A percentile compares a stretch with the other conserved stretches of the same genome.
Evolutionary conservation across 2,888 invertebrate genomes (phyloP).

Genomic region (Bibio marci): DNA sequence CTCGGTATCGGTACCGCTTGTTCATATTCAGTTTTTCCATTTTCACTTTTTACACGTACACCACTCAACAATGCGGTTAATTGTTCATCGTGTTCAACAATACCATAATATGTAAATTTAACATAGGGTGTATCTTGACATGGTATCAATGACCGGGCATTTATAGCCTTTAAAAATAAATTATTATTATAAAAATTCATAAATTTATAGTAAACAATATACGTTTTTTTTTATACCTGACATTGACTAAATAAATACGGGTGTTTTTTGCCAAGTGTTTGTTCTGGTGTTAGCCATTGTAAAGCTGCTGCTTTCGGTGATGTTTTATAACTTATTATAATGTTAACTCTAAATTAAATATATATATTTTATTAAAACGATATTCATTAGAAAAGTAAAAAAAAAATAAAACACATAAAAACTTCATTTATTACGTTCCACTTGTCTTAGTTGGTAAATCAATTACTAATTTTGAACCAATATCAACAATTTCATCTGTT

Average conservation of each 20-base stretch:
- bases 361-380: conserved; percentile 3
- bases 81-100: conserved; percentile 51
- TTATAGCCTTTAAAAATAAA: conserved; percentile 41
- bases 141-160: conserved; percentile 75
- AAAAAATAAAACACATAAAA: background rate
- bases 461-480: conserved; percentile 64
- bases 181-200: conserved; percentile 20
- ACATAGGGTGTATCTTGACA: conserved; percentile 87
- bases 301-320: conserved; percentile 63
- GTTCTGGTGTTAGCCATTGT: conserved; percentile 75
- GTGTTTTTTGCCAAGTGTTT: conserved; percentile 71
- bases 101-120: conserved; percentile 68
- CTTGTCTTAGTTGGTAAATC: conserved; percentile 35
- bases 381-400: no score
- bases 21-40: conserved; percentile 38
- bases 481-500: conserved; percentile 42
- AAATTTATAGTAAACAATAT: conserved; percentile 5
- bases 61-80: conserved; percentile 84
- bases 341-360: conserved; percentile 15
- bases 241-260: conserved; percentile 79
- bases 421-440: conserved; percentile 31
- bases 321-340: conserved; percentile 55
- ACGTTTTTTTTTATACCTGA: conserved; percentile 23
- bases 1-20: conserved; percentile 75
- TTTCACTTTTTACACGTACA: conserved; percentile 30